Evolutionary conservation across 2,797 vertebrate species (phyloP).

Genomic region (Hozukius guyotensis): DNA sequence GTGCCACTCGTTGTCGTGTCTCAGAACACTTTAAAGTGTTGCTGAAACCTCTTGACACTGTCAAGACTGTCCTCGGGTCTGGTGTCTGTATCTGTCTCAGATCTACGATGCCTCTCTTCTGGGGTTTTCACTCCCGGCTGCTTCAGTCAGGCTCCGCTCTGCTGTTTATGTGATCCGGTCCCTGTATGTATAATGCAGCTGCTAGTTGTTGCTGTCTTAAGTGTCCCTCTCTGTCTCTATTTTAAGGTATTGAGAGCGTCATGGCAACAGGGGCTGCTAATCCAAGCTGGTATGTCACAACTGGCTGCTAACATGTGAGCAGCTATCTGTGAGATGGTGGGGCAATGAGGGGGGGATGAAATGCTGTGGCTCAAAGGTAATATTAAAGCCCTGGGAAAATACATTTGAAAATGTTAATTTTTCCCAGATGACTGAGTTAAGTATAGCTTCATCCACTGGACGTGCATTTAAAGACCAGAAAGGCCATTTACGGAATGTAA

Average conservation of each 20-base stretch:
- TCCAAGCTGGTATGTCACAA: constrained; percentile 68
- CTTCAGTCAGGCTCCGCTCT: constrained; percentile 18
- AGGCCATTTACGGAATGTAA: neutral
- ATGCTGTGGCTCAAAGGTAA: neutral
- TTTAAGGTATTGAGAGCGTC: constrained; percentile 68
- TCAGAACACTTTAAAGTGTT: neutral
- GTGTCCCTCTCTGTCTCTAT: constrained; percentile 73
- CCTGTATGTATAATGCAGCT: constrained; percentile 56
- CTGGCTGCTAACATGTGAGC: constrained; percentile 39
- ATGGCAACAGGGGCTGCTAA: constrained; percentile 56
- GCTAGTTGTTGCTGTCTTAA: constrained; percentile 66
- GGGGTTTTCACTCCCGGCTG: constrained; percentile 31
- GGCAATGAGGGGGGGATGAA: neutral
- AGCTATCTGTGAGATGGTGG: neutral
- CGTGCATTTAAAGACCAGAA: neutral
- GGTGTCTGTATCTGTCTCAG: neutral
- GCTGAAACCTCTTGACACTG: constrained; percentile 5
- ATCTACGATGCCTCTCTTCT: constrained; percentile 7
- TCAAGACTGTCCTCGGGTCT: constrained; percentile 6
- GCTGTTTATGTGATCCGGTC: constrained; percentile 43
- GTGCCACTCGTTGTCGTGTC: neutral
- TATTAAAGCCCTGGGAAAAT: neutral
- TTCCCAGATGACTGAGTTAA: neutral
- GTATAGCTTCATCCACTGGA: neutral
- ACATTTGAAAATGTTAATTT: neutral